phyloP scores from a whole-genome alignment of 2,113 vertebrate species.

The Sialia sialis region DNA sequence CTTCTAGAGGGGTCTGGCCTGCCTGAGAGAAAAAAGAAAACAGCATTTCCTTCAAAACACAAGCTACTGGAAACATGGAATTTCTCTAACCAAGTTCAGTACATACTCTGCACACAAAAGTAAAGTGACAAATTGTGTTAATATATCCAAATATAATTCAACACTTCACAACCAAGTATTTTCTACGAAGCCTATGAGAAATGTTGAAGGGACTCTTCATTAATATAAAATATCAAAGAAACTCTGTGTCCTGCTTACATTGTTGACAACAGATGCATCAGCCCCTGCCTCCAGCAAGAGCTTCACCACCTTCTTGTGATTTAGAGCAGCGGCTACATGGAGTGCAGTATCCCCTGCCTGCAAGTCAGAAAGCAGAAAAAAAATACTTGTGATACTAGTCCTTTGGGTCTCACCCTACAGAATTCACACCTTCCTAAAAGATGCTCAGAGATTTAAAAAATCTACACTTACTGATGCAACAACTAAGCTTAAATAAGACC shows the following conservation, averaged over 20 bases:
- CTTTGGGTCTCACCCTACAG: background rate
- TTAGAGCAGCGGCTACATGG: slow-evolving; percentile 89
- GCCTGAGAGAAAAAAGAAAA: slow-evolving; percentile 69
- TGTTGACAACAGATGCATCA: slow-evolving; percentile 82
- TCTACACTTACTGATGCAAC: background rate
- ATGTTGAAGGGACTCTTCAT: background rate
- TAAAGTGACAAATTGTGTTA: background rate
- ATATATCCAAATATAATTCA: background rate
- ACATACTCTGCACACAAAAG: background rate
- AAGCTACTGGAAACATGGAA: background rate
- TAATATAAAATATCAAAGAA: background rate
- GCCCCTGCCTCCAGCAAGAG: slow-evolving; percentile 91
- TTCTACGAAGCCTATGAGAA: background rate
- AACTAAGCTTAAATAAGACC: background rate
- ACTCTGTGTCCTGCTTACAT: slow-evolving; percentile 71
- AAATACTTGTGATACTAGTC: background rate
- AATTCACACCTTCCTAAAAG: background rate
- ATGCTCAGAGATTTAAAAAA: background rate
- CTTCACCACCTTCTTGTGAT: slow-evolving; percentile 92
- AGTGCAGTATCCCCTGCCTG: slow-evolving; percentile 92
- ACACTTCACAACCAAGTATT: background rate
- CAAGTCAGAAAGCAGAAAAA: slow-evolving; percentile 47
- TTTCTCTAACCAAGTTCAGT: background rate
- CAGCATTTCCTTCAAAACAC: background rate
- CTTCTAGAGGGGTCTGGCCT: slow-evolving; percentile 88